phyloP scores from a whole-genome alignment of 2,797 vertebrate species.

The Momotus momota region DNA sequence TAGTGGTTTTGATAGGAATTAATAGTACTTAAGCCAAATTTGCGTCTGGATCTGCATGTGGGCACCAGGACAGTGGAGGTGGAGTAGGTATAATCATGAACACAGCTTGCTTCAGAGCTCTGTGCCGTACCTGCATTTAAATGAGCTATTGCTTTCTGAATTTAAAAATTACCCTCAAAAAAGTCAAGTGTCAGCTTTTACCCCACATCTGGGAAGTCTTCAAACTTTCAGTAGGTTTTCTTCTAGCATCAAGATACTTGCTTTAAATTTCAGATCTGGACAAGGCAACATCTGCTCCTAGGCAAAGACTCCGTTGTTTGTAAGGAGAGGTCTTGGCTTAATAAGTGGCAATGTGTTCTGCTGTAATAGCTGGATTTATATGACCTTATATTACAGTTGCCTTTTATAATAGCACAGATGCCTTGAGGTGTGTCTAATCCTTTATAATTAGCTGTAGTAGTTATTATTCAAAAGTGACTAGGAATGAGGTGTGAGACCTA shows the following conservation, averaged over 20 bases:
- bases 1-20: background rate
- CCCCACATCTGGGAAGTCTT: background rate
- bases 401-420: background rate
- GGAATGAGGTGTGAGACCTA: slow-evolving; percentile 1
- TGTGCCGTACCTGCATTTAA: background rate
- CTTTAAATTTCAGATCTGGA: background rate
- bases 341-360: background rate
- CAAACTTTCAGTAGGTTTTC: background rate
- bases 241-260: background rate
- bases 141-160: background rate
- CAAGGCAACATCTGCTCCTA: background rate
- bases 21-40: background rate
- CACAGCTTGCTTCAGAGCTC: background rate
- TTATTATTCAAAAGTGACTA: background rate
- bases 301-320: background rate
- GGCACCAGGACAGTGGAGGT: background rate
- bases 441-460: background rate
- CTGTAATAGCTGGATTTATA: slow-evolving; percentile 37
- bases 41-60: background rate
- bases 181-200: background rate
- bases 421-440: background rate
- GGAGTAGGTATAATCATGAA: background rate
- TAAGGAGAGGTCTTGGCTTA: background rate
- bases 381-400: background rate
- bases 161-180: background rate